These are phyloP conservation scores for Chloroceryle inda DNA, from an alignment of 2,797 vertebrate genomes.

Conservation along the genomic window DNA sequence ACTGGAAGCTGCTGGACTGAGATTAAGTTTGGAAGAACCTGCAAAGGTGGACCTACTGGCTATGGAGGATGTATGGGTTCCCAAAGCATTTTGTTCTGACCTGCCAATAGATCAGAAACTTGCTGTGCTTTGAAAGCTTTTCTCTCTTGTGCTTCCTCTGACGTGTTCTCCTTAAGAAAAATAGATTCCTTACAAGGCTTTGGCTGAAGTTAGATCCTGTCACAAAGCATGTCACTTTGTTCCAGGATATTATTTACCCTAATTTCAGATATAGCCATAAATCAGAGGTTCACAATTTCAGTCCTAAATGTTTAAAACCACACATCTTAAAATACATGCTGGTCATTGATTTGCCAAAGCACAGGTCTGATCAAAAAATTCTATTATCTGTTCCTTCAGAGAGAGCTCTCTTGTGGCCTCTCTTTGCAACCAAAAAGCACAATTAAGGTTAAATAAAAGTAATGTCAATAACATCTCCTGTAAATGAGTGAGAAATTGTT, in stretches of 20 bases:
- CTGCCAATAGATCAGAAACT: constrained; percentile 19
- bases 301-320: background rate
- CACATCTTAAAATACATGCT: background rate
- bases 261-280: background rate
- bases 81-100: constrained; percentile 1
- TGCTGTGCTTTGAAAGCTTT: background rate
- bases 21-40: background rate
- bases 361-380: background rate
- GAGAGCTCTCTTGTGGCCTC: background rate
- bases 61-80: background rate
- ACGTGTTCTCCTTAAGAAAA: constrained; percentile 1
- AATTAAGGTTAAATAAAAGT: constrained; percentile 43
- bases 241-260: background rate
- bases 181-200: background rate
- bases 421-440: background rate
- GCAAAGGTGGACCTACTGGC: background rate
- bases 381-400: background rate
- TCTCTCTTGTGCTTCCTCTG: background rate
- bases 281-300: background rate
- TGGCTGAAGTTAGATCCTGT: background rate
- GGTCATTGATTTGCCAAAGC: background rate
- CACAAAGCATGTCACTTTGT: background rate
- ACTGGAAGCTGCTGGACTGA: background rate
- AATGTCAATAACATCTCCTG: background rate
- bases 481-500: constrained; percentile 10